phyloP scores from a whole-genome alignment of 1,140 invertebrate species.

The Atta cephalotes region DNA sequence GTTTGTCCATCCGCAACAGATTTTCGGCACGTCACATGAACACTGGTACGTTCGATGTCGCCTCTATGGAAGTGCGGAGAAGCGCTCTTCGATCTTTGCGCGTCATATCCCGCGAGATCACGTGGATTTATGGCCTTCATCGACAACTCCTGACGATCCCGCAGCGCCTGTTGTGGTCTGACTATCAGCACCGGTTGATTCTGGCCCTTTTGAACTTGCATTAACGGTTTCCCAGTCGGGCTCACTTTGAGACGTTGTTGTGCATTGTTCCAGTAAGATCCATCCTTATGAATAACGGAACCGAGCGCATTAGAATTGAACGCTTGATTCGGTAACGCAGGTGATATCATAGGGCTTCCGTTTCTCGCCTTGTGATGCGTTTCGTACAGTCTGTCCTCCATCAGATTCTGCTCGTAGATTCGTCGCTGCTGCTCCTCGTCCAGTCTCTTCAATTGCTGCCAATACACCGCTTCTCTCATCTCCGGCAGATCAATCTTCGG shows the following conservation, averaged over 20 bases:
- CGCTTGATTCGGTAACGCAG: neutral
- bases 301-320: neutral
- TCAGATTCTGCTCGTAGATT: slow-evolving; percentile 80
- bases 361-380: neutral
- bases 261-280: slow-evolving; percentile 64
- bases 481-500: slow-evolving; percentile 76
- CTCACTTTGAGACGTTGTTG: slow-evolving; percentile 59
- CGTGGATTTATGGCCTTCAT: slow-evolving; percentile 35
- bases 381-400: slow-evolving; percentile 54
- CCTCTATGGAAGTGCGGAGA: slow-evolving; percentile 75
- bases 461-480: slow-evolving; percentile 82
- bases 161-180: slow-evolving; percentile 80
- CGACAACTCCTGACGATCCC: slow-evolving; percentile 67
- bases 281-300: slow-evolving; percentile 55
- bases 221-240: slow-evolving; percentile 79
- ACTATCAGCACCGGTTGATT: slow-evolving; percentile 83
- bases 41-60: slow-evolving; percentile 32
- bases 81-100: slow-evolving; percentile 73
- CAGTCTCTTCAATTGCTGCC: slow-evolving; percentile 83
- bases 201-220: slow-evolving; percentile 79
- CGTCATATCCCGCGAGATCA: slow-evolving; percentile 22
- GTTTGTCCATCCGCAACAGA: neutral
- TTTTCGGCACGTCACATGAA: slow-evolving; percentile 17
- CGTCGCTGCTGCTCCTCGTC: slow-evolving; percentile 82
- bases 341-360: neutral